Evolutionary conservation across 2,113 vertebrate species (phyloP).

Genomic region (Ascaphus truei): DNA sequence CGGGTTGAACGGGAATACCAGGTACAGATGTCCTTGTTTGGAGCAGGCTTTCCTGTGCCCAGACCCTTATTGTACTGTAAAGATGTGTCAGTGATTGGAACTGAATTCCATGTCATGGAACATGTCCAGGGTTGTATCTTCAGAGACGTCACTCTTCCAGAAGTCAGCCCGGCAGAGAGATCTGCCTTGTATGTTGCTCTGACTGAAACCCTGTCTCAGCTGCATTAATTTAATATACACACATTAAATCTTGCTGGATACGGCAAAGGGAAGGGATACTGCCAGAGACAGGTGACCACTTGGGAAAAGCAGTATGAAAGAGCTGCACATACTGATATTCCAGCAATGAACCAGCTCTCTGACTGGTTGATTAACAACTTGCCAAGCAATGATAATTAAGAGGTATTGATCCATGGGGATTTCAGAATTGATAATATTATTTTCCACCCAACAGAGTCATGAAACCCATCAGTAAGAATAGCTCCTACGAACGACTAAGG

Average conservation of each 20-base stretch:
- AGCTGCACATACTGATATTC: conserved; percentile 72
- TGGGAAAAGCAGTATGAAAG: conserved; percentile 89
- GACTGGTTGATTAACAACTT: conserved; percentile 81
- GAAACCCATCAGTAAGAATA: too few species aligned
- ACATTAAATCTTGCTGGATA: conserved; percentile 70
- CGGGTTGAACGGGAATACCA: conserved; percentile 84
- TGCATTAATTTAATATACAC: conserved; percentile 72
- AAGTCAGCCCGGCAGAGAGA: conserved; percentile 71
- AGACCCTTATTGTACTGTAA: conserved; percentile 76
- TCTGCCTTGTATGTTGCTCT: conserved; percentile 78
- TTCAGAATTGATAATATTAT: conserved; percentile 84
- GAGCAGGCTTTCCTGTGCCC: conserved; percentile 82
- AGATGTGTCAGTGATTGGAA: conserved; percentile 77
- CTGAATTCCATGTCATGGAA: conserved; percentile 91
- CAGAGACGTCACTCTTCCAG: conserved; percentile 69
- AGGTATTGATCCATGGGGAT: conserved; percentile 83
- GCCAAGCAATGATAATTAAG: conserved; percentile 71
- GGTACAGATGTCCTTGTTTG: conserved; percentile 81
- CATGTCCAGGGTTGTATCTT: conserved; percentile 90
- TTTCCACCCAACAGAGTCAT: conserved; percentile 87
- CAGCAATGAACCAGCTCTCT: conserved; percentile 76
- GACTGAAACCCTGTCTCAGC: conserved; percentile 71
- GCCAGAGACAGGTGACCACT: conserved; percentile 84
- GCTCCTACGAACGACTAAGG: too few species aligned
- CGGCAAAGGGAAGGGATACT: conserved; percentile 78